Conservation (phyloP, 1,140 invertebrate species). For the Euwallacea fornicatus region DNA sequence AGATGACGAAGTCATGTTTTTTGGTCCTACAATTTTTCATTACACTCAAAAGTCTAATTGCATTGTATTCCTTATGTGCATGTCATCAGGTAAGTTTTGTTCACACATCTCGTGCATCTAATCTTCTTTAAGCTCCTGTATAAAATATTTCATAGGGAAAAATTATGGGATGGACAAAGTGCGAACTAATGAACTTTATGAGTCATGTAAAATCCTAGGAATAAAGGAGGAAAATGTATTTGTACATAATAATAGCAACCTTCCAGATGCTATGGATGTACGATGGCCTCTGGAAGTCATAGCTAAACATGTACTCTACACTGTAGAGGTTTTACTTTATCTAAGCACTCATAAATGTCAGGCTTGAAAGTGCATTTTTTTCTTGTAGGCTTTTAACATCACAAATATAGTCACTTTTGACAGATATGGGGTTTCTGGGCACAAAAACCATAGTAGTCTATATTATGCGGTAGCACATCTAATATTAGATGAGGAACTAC, state of each 20-base stretch:
- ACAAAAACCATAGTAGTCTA: constrained; percentile 85
- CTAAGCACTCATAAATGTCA: neutral
- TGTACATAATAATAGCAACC: constrained; percentile 67
- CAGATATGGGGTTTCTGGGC: constrained; percentile 83
- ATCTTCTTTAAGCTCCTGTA: neutral
- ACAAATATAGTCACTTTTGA: constrained; percentile 92
- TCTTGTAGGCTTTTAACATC: constrained; percentile 63
- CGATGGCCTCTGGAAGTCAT: constrained; percentile 77
- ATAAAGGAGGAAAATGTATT: constrained; percentile 74
- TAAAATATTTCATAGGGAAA: constrained; percentile 61
- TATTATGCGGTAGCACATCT: constrained; percentile 78
- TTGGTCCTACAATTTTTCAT: constrained; percentile 85
- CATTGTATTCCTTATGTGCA: constrained; percentile 79
- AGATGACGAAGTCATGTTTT: constrained; percentile 98
- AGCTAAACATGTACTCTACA: constrained; percentile 69
- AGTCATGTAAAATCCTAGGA: constrained; percentile 76
- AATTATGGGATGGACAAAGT: constrained; percentile 67
- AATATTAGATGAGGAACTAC: constrained; percentile 72
- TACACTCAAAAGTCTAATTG: constrained; percentile 63
- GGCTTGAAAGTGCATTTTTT: constrained; percentile 2
- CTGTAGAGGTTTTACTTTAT: constrained; percentile 59
- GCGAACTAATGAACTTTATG: constrained; percentile 76
- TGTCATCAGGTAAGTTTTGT: constrained; percentile 72
- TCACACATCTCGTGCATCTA: neutral
- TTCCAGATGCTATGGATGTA: constrained; percentile 73